Percentiles rank a stretch among this genome's conserved stretches.
Evolutionary conservation across 2,888 invertebrate species (phyloP).

Genomic region (Nephrotoma flavescens): DNA sequence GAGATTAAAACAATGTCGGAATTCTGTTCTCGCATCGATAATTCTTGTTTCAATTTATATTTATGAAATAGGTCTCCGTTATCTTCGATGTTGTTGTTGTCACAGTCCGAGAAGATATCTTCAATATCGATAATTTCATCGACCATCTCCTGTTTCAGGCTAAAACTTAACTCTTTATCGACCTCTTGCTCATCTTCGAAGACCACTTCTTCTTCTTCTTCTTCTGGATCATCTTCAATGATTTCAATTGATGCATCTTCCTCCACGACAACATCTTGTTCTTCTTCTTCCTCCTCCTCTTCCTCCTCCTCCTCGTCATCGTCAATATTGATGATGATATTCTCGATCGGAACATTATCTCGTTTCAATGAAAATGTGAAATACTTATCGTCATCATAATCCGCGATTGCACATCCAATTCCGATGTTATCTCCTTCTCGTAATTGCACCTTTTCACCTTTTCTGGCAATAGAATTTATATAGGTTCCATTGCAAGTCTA

Average conservation of each 20-base stretch:
- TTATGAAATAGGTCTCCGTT: background rate
- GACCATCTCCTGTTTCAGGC: background rate
- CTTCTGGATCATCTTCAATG: background rate
- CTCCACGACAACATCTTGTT: background rate
- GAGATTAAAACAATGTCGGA: background rate
- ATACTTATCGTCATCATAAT: background rate
- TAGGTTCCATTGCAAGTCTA: slow-evolving; percentile 23
- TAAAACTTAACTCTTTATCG: background rate
- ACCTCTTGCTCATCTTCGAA: background rate
- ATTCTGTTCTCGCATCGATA: background rate
- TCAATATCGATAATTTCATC: background rate
- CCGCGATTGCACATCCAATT: slow-evolving; percentile 8
- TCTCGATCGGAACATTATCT: background rate
- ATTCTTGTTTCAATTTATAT: background rate
- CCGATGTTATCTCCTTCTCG: slow-evolving; percentile 9
- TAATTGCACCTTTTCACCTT: background rate
- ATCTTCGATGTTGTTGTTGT: background rate
- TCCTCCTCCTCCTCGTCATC: background rate
- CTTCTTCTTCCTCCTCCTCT: background rate
- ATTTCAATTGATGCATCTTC: background rate
- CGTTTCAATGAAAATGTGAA: background rate
- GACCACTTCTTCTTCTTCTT: background rate
- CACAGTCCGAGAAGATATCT: background rate
- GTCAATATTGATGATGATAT: background rate
- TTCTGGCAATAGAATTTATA: slow-evolving; percentile 16